Percentiles rank a stretch among this genome's conserved stretches.
phyloP scores from a whole-genome alignment of 2,888 invertebrate genomes.

The Metallyticus violacea region DNA sequence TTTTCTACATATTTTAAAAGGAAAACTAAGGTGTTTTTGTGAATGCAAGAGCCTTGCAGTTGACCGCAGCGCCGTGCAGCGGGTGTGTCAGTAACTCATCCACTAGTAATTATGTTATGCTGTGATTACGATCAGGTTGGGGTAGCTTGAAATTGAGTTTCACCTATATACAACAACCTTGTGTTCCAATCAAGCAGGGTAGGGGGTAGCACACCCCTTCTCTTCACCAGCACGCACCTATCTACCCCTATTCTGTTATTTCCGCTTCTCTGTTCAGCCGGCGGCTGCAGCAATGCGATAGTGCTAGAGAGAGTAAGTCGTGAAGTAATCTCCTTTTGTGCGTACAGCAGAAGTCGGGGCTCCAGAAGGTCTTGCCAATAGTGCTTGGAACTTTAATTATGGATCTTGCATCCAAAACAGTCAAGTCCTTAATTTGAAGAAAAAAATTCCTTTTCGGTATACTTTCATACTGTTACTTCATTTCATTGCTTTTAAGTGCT shows the following conservation, averaged over 20 bases:
- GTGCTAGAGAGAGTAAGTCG: too few relatives aligned
- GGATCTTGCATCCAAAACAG: too few relatives aligned
- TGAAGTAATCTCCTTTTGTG: not conserved
- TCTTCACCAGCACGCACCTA: not conserved
- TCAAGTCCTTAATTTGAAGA: too few relatives aligned
- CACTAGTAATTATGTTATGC: not conserved
- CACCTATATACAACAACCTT: slow-evolving; percentile 5
- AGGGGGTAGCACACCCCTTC: not conserved
- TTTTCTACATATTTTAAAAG: not conserved
- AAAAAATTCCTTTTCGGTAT: too few relatives aligned
- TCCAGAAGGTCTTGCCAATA: too few relatives aligned
- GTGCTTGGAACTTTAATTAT: too few relatives aligned
- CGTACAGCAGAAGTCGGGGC: too few relatives aligned
- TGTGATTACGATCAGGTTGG: not conserved
- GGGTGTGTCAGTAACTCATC: not conserved
- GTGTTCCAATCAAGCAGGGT: slow-evolving; percentile 14
- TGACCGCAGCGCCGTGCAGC: not conserved
- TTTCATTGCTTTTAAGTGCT: too few relatives aligned
- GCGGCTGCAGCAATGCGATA: not conserved
- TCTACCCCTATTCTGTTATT: not conserved
- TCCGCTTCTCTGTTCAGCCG: not conserved
- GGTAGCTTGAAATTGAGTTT: slow-evolving; percentile 1
- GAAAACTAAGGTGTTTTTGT: not conserved
- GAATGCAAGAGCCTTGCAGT: not conserved
- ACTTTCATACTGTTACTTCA: too few relatives aligned